Base-by-base conservation (phyloP, 1,140 invertebrate species). In the Zaprionus davidi region DNA sequence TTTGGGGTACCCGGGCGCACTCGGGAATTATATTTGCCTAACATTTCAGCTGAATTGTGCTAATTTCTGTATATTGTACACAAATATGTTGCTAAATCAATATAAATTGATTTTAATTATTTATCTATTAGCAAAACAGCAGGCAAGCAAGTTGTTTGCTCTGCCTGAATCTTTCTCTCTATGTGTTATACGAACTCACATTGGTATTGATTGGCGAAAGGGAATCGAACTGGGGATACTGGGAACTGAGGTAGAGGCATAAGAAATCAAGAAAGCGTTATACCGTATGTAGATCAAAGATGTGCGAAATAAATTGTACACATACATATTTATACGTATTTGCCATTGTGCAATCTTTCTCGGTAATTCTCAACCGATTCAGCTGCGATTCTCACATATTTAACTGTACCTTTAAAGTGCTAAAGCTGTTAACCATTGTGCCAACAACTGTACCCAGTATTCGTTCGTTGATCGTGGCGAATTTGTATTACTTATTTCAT, bases 61-160 rank as follows among this genome's bases (percentile, higher is more conserved):
- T 90, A 90, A 90, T 85, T 90, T 90, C 58, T 65, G 49, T 82
- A 56, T 34, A 46, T 58, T 74, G 65, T 74, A 71, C 57, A 60
- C 69, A 76, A 67, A 66, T 83, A 76, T 88, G 68, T 82, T 78
- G 81, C 84, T 81, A 85, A 88, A 88, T 88, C 85, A 81, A 90
- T 88, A 90, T 90, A 90, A 90, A 90, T 90, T 90, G 85, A 90
- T 90, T 90, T 90, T 90, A 90, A 90, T 90, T 90, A 90, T 90
- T 90, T 90, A 82, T 85, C 85, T 90, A 90, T 90, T 90, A 90
- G 81, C 83, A 58, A 83, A 81, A 60, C 75, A 84, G 75, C 76
- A 58, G 78, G 70, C 78, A 63, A 68, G 71, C 82, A 78, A 84
- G 83, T 67, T 56, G 34, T 56, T 31, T 26, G 57, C 55, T 3